Base-by-base conservation (phyloP, 2,888 invertebrate species). In the Subacronicta megacephala region DNA sequence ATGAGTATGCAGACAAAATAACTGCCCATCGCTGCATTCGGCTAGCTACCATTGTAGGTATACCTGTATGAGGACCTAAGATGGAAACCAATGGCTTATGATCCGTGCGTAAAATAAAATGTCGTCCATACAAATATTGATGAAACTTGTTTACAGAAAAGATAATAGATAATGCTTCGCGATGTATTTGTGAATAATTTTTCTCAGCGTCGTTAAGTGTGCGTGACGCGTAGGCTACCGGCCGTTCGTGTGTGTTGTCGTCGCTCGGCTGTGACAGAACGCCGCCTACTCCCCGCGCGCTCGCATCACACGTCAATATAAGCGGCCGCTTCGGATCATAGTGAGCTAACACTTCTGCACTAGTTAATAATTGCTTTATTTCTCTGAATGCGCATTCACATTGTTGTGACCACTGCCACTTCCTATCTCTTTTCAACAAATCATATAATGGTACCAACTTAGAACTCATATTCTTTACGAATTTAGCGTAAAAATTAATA, bases 21-120 rank as follows among this genome's bases (percentile, higher is more conserved):
- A 70, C 35, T 1, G 64, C 72, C 62, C 62, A 62, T 2, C 68
- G 49, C 16, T 63, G 59, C 52, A 72, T 51, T 0, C 70, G 37
- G 20, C 64, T 64, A 10, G 75, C 68, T 9, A 57, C 43, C 56
- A 58, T 66, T 7, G 43, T 52, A 2, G 72, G 68, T 20, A 31
- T 31, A 3, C 31, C 31, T n/a, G 31, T n/a, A 31, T 31, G 31
- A 38, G 38, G 38, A 0, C 38, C 38, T n/a, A 18, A 38, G 5
- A 38, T 38, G n/a, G 38, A 38, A n/a, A 38, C 38, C n/a, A 38
- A 38, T 4, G 38, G 38, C n/a, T 38, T 38, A 20, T 38, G 38
- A 6, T 38, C 38, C 5, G 18, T 38, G 0, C 38, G 18, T 38
- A 38, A 38, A 38, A 38, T 17, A 38, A 38, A 38, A 38, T 38